Evolutionary conservation across 2,113 vertebrate species (phyloP).

Genomic region (Grammomys dolichurus): DNA sequence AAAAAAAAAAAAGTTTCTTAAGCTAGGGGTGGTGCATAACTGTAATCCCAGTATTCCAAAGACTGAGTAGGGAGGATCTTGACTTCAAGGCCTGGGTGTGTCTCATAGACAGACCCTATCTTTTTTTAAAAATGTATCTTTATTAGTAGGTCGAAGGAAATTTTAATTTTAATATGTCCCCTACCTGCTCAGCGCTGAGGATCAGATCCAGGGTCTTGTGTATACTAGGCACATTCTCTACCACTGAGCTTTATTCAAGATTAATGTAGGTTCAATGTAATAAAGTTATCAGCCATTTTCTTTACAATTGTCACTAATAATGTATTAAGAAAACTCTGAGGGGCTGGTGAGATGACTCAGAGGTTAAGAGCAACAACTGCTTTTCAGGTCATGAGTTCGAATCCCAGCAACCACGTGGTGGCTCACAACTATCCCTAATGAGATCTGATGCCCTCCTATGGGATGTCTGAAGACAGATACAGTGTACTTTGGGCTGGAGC

Average conservation of each 20-base stretch:
- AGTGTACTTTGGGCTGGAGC: no score
- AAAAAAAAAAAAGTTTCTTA: neutral
- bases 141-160: neutral
- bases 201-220: neutral
- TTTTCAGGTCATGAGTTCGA: no score
- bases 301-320: neutral
- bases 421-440: no score
- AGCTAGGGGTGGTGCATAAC: neutral
- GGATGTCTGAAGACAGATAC: no score
- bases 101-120: neutral
- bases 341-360: no score
- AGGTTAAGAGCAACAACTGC: no score
- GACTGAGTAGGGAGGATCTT: neutral
- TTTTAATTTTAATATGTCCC: neutral
- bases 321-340: neutral
- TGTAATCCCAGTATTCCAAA: neutral
- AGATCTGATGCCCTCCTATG: no score
- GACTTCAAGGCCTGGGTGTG: neutral
- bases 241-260: neutral
- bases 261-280: neutral
- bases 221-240: neutral
- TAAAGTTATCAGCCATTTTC: neutral
- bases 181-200: neutral
- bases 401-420: no score
- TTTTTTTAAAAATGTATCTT: neutral